Evolutionary conservation across 2,113 vertebrate species (phyloP), one percentile per base, ranked within the genome.

Genomic region (Ctenodactylus gundi): DNA sequence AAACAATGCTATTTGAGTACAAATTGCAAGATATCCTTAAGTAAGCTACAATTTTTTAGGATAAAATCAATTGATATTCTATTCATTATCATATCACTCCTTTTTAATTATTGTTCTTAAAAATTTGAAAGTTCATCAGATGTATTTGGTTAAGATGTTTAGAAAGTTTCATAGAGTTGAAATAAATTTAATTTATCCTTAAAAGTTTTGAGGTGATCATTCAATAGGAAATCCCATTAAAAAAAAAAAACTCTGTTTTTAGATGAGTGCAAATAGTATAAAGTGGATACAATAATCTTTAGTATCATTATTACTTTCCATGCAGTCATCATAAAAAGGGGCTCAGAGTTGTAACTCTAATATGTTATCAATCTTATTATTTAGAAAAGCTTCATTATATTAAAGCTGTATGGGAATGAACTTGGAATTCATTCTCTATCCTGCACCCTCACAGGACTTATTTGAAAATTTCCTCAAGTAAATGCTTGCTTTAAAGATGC

Each of bases 401-500:
- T 31, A 58, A 87, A 11, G 44, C 13, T 70, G 78, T 75, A 88
- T 36, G 88, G 90, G 31, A 76, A 78, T 13, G 9, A 8, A 67
- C n/a, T 80, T 76, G 23, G 46, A 82, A 39, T 44, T 44, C 2
- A 21, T 75, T 80, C 57, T 58, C 62, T n/a, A 73, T 65, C 18
- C 55, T 49, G 0, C 57, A 57, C 18, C 27, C 44, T 13, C 55
- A 21, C 7, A 64, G 58, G 46, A 90, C 58, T 83, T 53, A 2
- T 36, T 76, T 83, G 65, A 77, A 53, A 41, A 49, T 64, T 88
- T 70, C 58, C 21, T 92, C 53, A 88, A 86, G 39, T 83, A 75
- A 93, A 53, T 76, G 31, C n/a, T 95, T 85, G 41, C 60, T 92
- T 93, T 86, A 88, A 94, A 96, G 88, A 94, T 72, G 60, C 64